Base-by-base conservation (phyloP, 92 coral and sea anemone species). In the Actinernus sp. region DNA sequence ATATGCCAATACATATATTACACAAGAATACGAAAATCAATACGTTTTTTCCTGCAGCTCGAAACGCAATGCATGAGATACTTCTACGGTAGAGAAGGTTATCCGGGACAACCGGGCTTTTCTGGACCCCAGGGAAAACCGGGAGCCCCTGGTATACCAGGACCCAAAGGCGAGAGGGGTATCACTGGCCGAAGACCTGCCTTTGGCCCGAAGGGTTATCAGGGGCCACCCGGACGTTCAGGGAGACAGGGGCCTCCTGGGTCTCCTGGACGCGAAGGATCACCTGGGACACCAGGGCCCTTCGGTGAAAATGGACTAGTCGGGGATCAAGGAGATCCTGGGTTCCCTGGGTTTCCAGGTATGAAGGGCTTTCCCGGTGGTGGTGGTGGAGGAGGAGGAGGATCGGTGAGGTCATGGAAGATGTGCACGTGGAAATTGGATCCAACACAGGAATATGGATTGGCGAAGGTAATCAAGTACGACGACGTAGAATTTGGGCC, bases 381-480 rank as follows among this genome's bases (percentile, higher is more conserved):
- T n/a, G n/a, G n/a, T n/a, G n/a, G n/a, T n/a, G n/a, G n/a, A n/a
- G 93, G 93, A 17, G 44, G 55, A 11, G 63, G 56, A 11, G 86
- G 80, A 9, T 26, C 65, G 22, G 52, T 63, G 27, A 69, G 46
- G 6, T 65, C 54, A 30, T 78, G 89, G 85, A 88, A 76, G 49
- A 82, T 61, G 18, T 88, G 93, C 40, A 11, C 68, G 8, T 88
- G 93, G 93, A 65, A 76, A 14, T 74, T 76, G 33, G 93, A 88
- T 27, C 86, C 93, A 1, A 36, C 61, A 11, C 68, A 58, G 47
- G 82, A 88, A 34, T 82, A 88, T 54, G 93, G 93, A 13, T 46
- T 88, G 50, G 54, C 73, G 11, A 76, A 76, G 93, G 93, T 88
- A 21, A n/a, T n/a, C n/a, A n/a, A n/a, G n/a, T n/a, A n/a, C n/a